Evolutionary conservation across 2,888 invertebrate species (phyloP), one percentile per base, ranked within the genome.

Genomic region (Lymantria monacha): DNA sequence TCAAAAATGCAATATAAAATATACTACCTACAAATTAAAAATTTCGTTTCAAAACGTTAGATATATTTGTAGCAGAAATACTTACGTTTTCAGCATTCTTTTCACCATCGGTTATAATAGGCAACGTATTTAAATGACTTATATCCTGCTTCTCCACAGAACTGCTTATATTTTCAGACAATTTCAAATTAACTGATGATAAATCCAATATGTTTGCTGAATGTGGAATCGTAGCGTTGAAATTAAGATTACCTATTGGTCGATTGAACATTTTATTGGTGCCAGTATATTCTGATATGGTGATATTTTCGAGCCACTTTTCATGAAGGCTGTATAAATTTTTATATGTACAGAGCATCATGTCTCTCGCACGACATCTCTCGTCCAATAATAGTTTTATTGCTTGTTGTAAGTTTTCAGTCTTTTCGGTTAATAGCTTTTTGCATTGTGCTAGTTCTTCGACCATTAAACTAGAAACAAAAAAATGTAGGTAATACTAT

Each of bases 391-490:
- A 74, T 59, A 93, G 92, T 77, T 94, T 94, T 57, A 96, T 88
- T 36, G 93, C 92, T 76, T 94, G 94, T 76, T 96, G 94, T 49
- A 95, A 85, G 61, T 94, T 95, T 31, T 93, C 93, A 46, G 94
- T 93, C 78, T 95, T 93, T 62, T 95, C 94, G 12, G 93, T 94
- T 22, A 97, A 88, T 49, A 94, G 93, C 44, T 96, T 96, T 80
- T 97, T 97, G 94, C 97, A 97, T 65, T 94, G 93, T 0, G 97
- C 97, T 61, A 98, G 83, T 85, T 98, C 98, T 85, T 98, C 98
- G 1, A 97, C 96, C 95, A 98, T 96, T 51, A 98, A 93, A 80
- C 98, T 97, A 74, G 40, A 31, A 36, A 36, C 8, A 15, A 12
- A 14, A 41, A 9, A 31, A 30, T 12, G n/a, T 33, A 30, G 36